Percentiles rank a stretch among this genome's conserved stretches.
phyloP scores from a whole-genome alignment of 2,888 invertebrate species.

The Ligdia adustata region DNA sequence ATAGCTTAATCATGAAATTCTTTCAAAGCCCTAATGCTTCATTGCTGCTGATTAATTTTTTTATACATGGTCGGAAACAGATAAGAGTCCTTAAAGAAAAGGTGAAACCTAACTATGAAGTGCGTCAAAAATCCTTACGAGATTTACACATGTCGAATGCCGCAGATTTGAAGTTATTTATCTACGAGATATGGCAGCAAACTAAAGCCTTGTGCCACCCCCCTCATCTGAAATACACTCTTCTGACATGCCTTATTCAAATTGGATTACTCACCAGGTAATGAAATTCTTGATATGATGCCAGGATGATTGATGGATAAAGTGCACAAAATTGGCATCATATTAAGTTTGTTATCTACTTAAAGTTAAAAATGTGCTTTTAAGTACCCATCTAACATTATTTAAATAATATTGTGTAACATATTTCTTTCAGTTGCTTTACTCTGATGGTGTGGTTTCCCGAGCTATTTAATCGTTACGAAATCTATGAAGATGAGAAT shows the following conservation, averaged over 20 bases:
- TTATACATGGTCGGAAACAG: too few species aligned
- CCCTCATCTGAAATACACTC: slow-evolving; percentile 89
- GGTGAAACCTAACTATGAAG: slow-evolving; percentile 85
- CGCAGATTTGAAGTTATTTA: slow-evolving; percentile 87
- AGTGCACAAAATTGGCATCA: too few species aligned
- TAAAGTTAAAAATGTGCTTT: too few species aligned
- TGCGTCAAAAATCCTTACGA: slow-evolving; percentile 87
- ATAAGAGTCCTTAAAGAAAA: slow-evolving; percentile 89
- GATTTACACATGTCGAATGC: slow-evolving; percentile 88
- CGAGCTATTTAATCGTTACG: slow-evolving; percentile 93
- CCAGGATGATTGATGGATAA: too few species aligned
- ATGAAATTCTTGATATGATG: too few species aligned
- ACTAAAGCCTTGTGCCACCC: slow-evolving; percentile 89
- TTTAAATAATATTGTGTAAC: slow-evolving; percentile 7
- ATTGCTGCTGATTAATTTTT: too few species aligned
- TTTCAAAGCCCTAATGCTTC: too few species aligned
- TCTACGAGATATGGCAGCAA: slow-evolving; percentile 89
- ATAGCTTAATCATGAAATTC: too few species aligned
- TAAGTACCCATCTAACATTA: slow-evolving; percentile 8
- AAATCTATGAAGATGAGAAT: slow-evolving; percentile 87
- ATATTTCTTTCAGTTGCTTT: slow-evolving; percentile 88
- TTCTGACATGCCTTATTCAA: slow-evolving; percentile 91
- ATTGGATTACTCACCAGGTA: slow-evolving; percentile 92
- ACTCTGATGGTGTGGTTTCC: slow-evolving; percentile 97
- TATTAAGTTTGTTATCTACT: too few species aligned